Percentiles rank a stretch among this genome's conserved stretches.
These are phyloP conservation scores for Acropora yongei DNA, from an alignment of 64 coral and sea anemone genomes.

Conservation along the genomic window DNA sequence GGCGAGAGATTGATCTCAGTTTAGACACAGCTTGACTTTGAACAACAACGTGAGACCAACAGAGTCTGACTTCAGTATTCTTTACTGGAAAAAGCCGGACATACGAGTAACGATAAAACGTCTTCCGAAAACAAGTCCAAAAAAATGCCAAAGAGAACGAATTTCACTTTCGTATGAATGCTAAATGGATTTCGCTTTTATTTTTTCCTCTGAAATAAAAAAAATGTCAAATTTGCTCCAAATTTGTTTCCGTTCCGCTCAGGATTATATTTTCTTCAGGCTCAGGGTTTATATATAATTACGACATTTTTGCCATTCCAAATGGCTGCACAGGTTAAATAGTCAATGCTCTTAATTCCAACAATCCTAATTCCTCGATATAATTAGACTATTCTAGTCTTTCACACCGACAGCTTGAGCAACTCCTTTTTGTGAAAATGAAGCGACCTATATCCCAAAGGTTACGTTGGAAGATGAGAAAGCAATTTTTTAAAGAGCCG, in stretches of 20 bases:
- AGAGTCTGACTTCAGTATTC: no score
- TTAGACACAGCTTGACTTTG: no score
- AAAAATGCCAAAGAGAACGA: no score
- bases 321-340: background rate
- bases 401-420: background rate
- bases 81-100: no score
- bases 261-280: background rate
- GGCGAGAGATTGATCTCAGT: no score
- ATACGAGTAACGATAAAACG: no score
- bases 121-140: no score
- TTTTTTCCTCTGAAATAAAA: no score
- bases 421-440: background rate
- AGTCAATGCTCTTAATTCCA: conserved; percentile 31
- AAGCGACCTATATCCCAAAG: background rate
- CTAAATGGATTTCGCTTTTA: no score
- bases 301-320: background rate
- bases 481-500: background rate
- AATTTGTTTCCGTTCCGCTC: background rate
- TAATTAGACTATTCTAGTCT: background rate
- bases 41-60: no score
- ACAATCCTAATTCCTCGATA: background rate
- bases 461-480: background rate
- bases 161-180: no score
- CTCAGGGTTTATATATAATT: conserved; percentile 6
- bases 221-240: background rate